Evolutionary conservation across 2,797 vertebrate species (phyloP).

Genomic region (Yasuhikotakia modesta): DNA sequence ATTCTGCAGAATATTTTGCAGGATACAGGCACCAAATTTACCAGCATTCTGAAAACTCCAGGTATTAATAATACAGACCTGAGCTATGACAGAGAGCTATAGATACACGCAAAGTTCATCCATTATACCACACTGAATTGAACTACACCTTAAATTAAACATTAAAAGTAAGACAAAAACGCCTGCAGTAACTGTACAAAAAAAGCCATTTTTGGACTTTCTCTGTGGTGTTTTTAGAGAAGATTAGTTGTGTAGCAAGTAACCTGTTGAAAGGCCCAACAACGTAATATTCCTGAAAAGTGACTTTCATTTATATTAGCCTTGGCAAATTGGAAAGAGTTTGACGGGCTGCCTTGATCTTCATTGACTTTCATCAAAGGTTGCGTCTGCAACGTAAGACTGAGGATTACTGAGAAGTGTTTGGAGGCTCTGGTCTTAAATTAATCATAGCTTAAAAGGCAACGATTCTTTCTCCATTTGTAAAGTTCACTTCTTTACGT

Average conservation of each 20-base stretch:
- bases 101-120: too few species aligned
- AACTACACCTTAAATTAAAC: neutral
- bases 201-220: conserved; percentile 22
- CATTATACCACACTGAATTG: too few species aligned
- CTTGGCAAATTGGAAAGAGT: conserved; percentile 78
- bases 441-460: conserved; percentile 76
- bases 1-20: neutral
- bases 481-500: conserved; percentile 53
- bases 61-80: conserved; percentile 4
- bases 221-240: conserved; percentile 49
- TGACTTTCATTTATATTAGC: conserved; percentile 74
- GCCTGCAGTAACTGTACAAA: conserved; percentile 11
- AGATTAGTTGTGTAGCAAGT: conserved; percentile 58
- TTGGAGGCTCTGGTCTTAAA: conserved; percentile 77
- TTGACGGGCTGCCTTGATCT: conserved; percentile 81
- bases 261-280: conserved; percentile 63
- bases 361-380: conserved; percentile 80
- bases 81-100: neutral
- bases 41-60: neutral
- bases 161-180: conserved; percentile 19
- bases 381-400: conserved; percentile 73
- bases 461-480: conserved; percentile 64
- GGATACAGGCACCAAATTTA: neutral
- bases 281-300: conserved; percentile 69
- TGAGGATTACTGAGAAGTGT: conserved; percentile 78